Evolutionary conservation across 2,888 invertebrate genomes (phyloP), one percentile per base, ranked within the genome.

Genomic region (Philereme transversata): DNA sequence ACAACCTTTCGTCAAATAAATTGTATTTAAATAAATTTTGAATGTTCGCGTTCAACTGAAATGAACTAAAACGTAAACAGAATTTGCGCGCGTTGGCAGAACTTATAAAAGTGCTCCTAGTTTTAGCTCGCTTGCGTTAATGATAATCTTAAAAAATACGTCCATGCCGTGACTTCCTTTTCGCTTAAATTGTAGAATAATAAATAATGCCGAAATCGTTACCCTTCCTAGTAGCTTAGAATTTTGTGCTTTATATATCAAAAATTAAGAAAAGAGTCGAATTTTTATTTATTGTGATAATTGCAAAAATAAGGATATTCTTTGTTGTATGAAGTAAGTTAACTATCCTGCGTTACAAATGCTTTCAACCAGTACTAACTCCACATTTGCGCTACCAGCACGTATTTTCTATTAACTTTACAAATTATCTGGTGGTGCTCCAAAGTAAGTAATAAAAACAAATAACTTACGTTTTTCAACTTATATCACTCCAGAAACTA

Each of bases 361-460:
- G 65, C 60, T 68, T 70, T 65, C 69, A 52, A 55, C 43, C 44
- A 51, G 47, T 54, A 63, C 50, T 66, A 65, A 70, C 52, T 41
- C 33, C 70, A 66, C 61, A 60, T 65, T 48, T 44, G 33, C 51
- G 55, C 52, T 22, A 33, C 55, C 52, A 46, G 33, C 56, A 63
- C 55, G 56, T 44, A 41, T 55, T 57, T 47, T 51, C 51, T 51
- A 43, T 10, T 58, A 62, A 58, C 43, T 10, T 41, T 46, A 44
- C 5, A 34, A 41, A 51, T 53, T 52, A 10, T 47, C 38, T 11
- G 51, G 47, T 48, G 47, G 40, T 54, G 35, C 4, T 44, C 5
- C 41, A 40, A 48, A 44, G 51, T 47, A 51, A 51, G 54, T 47
- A 51, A 48, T 44, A 45, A 9, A 36, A 35, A 0, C 3, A 36